A percentile compares a stretch with the other conserved stretches of the same genome.
Conservation (phyloP, 2,797 vertebrate species). For the Apodemus agrarius region DNA sequence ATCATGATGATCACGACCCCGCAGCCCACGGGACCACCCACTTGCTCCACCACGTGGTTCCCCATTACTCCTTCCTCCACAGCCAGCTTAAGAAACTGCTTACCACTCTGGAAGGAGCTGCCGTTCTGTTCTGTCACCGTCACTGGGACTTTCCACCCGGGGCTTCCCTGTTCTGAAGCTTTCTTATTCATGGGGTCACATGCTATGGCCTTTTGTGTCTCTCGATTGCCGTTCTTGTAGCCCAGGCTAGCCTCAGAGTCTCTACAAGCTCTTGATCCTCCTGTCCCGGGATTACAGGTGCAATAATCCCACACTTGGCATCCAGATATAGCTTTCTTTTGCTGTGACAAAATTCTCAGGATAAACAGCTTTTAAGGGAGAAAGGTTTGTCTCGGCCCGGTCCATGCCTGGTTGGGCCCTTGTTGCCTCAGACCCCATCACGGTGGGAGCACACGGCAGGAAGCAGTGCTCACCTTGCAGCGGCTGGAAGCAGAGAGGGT, state of each 20-base stretch:
- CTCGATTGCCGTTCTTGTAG: neutral
- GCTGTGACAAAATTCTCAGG: neutral
- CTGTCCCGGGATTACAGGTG: neutral
- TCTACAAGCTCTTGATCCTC: neutral
- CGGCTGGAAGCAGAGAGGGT: neutral
- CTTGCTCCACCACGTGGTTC: neutral
- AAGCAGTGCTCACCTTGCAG: no score
- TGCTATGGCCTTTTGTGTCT: fast-evolving
- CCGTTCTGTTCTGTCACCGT: fast-evolving
- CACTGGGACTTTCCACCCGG: neutral
- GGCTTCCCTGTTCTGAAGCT: neutral
- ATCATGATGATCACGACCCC: neutral
- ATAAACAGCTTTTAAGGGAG: neutral
- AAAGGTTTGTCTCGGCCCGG: neutral
- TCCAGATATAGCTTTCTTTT: neutral
- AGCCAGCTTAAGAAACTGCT: neutral
- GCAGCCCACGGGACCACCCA: neutral
- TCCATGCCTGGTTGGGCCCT: neutral
- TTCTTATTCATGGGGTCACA: neutral
- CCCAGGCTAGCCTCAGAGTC: neutral
- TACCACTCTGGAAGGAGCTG: neutral
- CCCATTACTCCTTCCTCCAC: neutral
- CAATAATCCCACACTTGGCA: neutral
- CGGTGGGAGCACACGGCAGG: fast-evolving
- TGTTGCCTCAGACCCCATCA: neutral